Percentiles rank a stretch among this genome's conserved stretches.
These are phyloP conservation scores for Calidris pygmaea DNA, from an alignment of 2,113 vertebrate genomes.

Conservation along the genomic window DNA sequence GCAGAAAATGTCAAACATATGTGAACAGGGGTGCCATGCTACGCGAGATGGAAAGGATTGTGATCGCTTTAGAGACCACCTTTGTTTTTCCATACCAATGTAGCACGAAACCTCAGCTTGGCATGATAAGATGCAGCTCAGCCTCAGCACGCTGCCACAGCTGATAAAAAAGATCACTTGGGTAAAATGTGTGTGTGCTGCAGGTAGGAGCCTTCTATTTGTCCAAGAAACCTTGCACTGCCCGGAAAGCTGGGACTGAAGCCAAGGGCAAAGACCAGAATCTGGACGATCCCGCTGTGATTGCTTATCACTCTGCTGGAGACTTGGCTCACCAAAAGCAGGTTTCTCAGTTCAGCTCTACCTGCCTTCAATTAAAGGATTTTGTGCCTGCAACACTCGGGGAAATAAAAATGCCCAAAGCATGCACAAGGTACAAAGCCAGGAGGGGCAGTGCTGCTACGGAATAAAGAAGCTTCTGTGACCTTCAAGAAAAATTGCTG, in stretches of 20 bases:
- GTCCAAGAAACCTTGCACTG: neutral
- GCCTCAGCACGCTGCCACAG: neutral
- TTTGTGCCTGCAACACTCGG: neutral
- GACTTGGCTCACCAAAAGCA: neutral
- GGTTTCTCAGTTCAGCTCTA: neutral
- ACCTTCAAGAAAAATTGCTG: slow-evolving; percentile 40
- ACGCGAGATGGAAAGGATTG: accelerated
- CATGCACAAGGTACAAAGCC: neutral
- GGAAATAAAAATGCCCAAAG: slow-evolving; percentile 6
- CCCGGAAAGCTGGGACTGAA: slow-evolving; percentile 15
- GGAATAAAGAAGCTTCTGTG: neutral
- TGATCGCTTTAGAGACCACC: neutral
- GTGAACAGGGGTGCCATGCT: accelerated
- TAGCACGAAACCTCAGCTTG: neutral
- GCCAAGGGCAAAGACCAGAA: slow-evolving; percentile 30
- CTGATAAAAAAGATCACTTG: neutral
- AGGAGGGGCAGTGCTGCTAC: neutral
- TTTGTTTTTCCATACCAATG: neutral
- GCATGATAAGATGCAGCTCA: accelerated
- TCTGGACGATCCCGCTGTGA: neutral
- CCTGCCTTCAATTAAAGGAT: neutral
- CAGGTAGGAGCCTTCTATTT: neutral
- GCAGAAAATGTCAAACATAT: neutral
- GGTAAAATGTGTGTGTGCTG: neutral
- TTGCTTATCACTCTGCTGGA: slow-evolving; percentile 55